These are phyloP conservation scores for Melieria crassipennis DNA, from an alignment of 2,888 invertebrate genomes.

Conservation along the genomic window DNA sequence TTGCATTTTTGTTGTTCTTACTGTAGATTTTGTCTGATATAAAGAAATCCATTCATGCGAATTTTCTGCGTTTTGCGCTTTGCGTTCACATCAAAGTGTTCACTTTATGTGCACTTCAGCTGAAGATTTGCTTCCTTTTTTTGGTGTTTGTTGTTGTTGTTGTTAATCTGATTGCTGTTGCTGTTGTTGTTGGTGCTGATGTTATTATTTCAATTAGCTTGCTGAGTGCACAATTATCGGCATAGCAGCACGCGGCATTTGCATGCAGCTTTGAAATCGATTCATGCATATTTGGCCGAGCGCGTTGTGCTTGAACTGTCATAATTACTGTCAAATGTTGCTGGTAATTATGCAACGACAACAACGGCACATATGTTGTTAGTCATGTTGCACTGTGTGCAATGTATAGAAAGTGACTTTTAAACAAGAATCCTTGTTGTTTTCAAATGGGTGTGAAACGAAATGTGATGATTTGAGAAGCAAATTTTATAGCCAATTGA, in stretches of 20 bases:
- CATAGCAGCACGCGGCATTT: slow-evolving; percentile 12
- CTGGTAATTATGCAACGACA: slow-evolving; percentile 28
- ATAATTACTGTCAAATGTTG: slow-evolving; percentile 46
- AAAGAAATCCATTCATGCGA: slow-evolving; percentile 28
- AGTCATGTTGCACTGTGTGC: too few species aligned
- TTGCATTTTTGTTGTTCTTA: slow-evolving; percentile 3
- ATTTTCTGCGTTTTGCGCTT: neutral
- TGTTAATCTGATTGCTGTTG: too few species aligned
- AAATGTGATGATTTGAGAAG: too few species aligned
- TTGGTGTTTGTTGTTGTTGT: too few species aligned
- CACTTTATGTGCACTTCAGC: slow-evolving; percentile 1
- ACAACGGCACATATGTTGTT: too few species aligned
- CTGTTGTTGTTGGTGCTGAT: too few species aligned
- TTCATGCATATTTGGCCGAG: neutral
- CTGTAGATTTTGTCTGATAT: slow-evolving; percentile 9
- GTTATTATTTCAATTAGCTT: slow-evolving; percentile 10
- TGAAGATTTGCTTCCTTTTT: neutral
- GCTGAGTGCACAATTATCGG: slow-evolving; percentile 10
- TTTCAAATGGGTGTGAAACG: too few species aligned
- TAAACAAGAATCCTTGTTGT: too few species aligned
- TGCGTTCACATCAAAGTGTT: slow-evolving; percentile 12
- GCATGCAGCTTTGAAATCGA: neutral
- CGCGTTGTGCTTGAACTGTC: slow-evolving; percentile 39
- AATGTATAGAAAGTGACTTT: too few species aligned
- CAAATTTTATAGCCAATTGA: too few species aligned